Evolutionary conservation across 2,797 vertebrate species (phyloP), one percentile per base, ranked within the genome.

Genomic region (Gastrophryne carolinensis): DNA sequence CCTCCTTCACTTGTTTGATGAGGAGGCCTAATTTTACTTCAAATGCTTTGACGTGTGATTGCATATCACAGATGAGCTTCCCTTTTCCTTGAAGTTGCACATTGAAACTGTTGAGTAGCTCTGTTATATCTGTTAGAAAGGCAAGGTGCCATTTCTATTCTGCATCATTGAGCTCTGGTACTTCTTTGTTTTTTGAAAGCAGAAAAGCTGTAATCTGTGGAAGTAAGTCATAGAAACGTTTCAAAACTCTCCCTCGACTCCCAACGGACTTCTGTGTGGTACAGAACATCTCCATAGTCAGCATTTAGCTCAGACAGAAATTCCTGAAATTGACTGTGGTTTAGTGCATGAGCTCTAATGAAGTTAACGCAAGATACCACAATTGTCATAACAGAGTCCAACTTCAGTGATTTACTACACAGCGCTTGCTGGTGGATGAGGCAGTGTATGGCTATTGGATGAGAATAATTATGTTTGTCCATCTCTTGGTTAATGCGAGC

Each of bases 81-180:
- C 35, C 35, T 11, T 66, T 66, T 66, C 41, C 41, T 66, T 66
- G 44, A 49, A 53, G 50, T 19, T 57, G 32, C 34, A 56, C 52
- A 56, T 56, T 56, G 21, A 56, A 69, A 56, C 52, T 56, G 52
- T 57, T 57, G 11, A 47, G 30, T 41, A 69, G 52, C 41, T 53
- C 24, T 69, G 66, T 56, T 41, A 63, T 23, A 1, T 44, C 60
- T 44, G 35, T 44, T 23, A 82, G 78, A 80, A 79, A 79, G 8
- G 80, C 66, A 17, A 83, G 81, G 70, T 82, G 15, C 81, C 76
- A 80, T 80, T 84, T 12, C 81, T 74, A 80, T 80, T 84, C 1
- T 34, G 32, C 32, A 47, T 34, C 32, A 6, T 34, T 34, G 2
- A 34, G 32, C 32, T 34, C 32, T 34, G 32, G 32, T 34, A 1